Base-by-base conservation (phyloP, 1,140 invertebrate species). In the Holcopasites calliopsidis region DNA sequence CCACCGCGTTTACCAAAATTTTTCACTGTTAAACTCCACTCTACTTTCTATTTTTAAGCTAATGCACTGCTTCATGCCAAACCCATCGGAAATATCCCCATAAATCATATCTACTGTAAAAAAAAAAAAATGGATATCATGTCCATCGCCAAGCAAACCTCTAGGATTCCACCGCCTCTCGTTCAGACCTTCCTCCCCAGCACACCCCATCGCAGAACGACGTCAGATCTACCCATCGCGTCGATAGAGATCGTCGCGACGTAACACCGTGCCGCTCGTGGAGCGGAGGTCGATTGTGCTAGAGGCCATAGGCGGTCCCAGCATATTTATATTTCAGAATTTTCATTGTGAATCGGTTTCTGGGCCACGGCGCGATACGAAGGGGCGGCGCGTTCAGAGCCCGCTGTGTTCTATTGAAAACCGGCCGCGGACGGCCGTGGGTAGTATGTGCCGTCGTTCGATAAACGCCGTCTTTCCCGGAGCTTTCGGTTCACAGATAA, bases 401-500 rank as follows among this genome's bases (percentile, higher is more conserved):
- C 26, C 16, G 44, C 44, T 47, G 28, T 13, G 38, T 35, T 61
- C 72, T 75, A 75, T 75, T 75, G 62, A 75, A 69, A 75, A 68
- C 64, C 72, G 55, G 52, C 58, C 74, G 60, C 50, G 80, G 65
- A 76, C 60, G 79, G 75, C 73, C 72, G 54, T 64, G 74, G 80
- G 73, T 80, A 58, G 72, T 70, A 68, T n/a, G n/a, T n/a, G n/a
- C 76, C 40, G 61, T 82, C 79, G 80, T 70, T 83, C 80, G 79
- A 82, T 83, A 83, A 73, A 74, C 80, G 75, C 44, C 76, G 76
- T 73, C 76, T 83, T 83, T 64, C 55, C 71, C 26, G 61, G 31
- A 40, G 77, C 64, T 79, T 80, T 83, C 65, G 81, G 81, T 82
- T 83, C 75, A 78, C 70, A 78, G 81, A 83, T 83, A 83, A 83